Evolutionary conservation across 2,113 vertebrate species (phyloP), one percentile per base, ranked within the genome.

Genomic region (Leptosomus discolor): DNA sequence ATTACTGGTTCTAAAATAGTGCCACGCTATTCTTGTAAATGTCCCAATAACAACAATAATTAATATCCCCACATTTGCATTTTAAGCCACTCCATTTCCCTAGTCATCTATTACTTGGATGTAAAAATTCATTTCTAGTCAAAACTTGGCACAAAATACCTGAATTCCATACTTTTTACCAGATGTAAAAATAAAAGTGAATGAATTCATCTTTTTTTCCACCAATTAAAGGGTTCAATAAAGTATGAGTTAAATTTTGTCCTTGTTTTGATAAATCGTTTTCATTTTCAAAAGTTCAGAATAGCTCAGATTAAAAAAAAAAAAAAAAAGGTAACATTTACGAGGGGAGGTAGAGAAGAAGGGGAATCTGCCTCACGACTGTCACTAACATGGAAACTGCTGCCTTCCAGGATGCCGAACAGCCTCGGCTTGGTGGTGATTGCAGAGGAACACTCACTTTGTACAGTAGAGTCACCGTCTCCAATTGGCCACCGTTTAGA

Each of bases 101-200:
- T 34, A 34, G 75, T 85, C 96, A 96, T 97, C 95, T 94, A 88
- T 92, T 79, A 86, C 77, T 86, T 69, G 85, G 65, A 94, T 88
- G 76, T 95, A 94, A 76, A 88, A 90, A 88, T 88, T 90, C 3
- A 78, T 97, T 97, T 95, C 91, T 93, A 90, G n/a, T 94, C 84
- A 95, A 87, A 88, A 92, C 95, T 97, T 90, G 91, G 97, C 96
- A 92, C 41, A 69, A 71, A 92, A 83, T 63, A 65, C 76, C 79
- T 69, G 37, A 97, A 94, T 97, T 97, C 96, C 94, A 76, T 96
- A 86, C 88, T 97, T 96, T 94, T 94, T 85, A 96, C 95, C 91
- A 96, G 91, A 96, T 96, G 95, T 96, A 95, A 94, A 95, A 97
- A 94, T 94, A 94, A 92, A 92, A 96, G 79, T 39, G 91, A 91